A percentile compares a stretch with the other conserved stretches of the same genome.
These are phyloP conservation scores for Agrenia bidenticulata DNA, from an alignment of 2,888 invertebrate genomes.

Conservation along the genomic window DNA sequence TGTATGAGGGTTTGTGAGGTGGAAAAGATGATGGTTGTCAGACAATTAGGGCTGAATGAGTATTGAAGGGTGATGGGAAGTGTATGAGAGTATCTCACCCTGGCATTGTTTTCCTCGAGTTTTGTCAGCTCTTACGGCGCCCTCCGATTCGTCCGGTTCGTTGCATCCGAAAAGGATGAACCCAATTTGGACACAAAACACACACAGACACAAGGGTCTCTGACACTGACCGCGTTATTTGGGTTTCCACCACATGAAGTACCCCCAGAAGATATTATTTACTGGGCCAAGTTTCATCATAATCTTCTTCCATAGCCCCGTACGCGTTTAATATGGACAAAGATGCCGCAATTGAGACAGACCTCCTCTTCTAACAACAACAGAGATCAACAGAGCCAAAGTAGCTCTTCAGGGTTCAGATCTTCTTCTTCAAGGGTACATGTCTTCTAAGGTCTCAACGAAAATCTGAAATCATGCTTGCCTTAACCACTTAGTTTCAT, in stretches of 20 bases:
- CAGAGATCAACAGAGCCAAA: conserved; percentile 6
- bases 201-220: conserved; percentile 30
- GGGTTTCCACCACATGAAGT: conserved; percentile 37
- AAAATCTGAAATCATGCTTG: conserved; percentile 9
- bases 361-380: conserved; percentile 8
- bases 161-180: conserved; percentile 52
- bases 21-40: conserved; percentile 22
- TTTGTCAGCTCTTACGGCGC: conserved; percentile 52
- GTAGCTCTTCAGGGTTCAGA: conserved; percentile 5
- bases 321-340: conserved; percentile 53
- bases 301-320: conserved; percentile 21
- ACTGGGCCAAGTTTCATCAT: conserved; percentile 1
- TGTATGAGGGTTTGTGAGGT: conserved; percentile 11
- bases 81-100: conserved; percentile 27
- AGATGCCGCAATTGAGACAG: conserved; percentile 49
- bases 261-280: conserved; percentile 21
- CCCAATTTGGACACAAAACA: conserved; percentile 40
- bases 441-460: neutral
- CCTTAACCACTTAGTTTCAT: conserved; percentile 12
- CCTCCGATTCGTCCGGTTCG: conserved; percentile 52
- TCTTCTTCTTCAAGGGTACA: conserved; percentile 9
- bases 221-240: conserved; percentile 43
- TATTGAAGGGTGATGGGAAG: conserved; percentile 39
- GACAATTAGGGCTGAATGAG: conserved; percentile 41
- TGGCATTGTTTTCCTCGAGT: conserved; percentile 47